phyloP scores from a whole-genome alignment of 2,113 vertebrate species.

The Egretta garzetta region DNA sequence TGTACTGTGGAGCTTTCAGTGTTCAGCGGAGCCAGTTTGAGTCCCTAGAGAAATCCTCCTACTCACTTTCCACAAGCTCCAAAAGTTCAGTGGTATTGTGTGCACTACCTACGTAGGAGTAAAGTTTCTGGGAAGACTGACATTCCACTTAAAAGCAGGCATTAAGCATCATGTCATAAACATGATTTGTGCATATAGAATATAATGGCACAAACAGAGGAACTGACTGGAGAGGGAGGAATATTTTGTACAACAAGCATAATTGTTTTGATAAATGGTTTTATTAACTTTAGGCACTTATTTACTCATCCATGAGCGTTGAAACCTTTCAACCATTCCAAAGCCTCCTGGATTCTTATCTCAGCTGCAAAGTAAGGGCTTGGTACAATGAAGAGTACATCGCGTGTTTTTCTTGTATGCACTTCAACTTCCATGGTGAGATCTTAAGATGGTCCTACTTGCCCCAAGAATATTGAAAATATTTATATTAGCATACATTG shows the following conservation, averaged over 20 bases:
- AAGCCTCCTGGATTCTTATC: neutral
- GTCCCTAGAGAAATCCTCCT: slow-evolving; percentile 11
- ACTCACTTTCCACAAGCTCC: neutral
- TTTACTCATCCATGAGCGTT: neutral
- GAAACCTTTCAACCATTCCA: neutral
- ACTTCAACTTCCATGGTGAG: neutral
- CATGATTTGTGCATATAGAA: neutral
- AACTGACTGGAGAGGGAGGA: neutral
- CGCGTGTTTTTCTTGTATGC: neutral
- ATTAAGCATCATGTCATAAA: neutral
- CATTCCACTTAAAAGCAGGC: neutral
- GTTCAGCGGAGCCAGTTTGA: neutral
- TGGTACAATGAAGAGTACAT: neutral
- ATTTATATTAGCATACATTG: neutral
- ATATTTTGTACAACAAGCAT: neutral
- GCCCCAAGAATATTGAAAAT: neutral
- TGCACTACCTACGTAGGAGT: neutral
- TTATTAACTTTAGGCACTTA: neutral
- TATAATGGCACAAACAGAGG: neutral
- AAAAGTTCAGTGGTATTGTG: neutral
- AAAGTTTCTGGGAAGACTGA: neutral
- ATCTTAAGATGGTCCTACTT: neutral
- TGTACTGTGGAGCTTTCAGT: neutral
- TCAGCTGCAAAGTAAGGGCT: neutral
- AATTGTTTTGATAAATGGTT: neutral